phyloP scores from a whole-genome alignment of 1,140 invertebrate genomes.

The Cepaea nemoralis region DNA sequence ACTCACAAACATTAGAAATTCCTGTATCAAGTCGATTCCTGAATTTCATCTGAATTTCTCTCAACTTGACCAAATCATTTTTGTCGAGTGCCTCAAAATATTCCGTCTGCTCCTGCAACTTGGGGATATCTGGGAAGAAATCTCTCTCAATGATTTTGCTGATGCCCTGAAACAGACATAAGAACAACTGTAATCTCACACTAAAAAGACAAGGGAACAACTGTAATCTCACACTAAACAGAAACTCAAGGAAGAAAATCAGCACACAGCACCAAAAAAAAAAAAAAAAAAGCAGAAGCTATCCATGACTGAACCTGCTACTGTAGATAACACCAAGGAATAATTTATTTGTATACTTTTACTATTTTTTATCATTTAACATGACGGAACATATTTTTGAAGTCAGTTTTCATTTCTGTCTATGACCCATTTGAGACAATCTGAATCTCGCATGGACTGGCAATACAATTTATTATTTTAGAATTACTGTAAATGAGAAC shows the following conservation, averaged over 20 bases:
- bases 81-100: slow-evolving; percentile 90
- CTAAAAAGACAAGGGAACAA: slow-evolving; percentile 86
- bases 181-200: not conserved
- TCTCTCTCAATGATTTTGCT: slow-evolving; percentile 96
- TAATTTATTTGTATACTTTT: no score
- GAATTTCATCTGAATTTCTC: slow-evolving; percentile 90
- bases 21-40: slow-evolving; percentile 75
- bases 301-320: no score
- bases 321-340: no score
- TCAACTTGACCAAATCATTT: slow-evolving; percentile 88
- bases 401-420: no score
- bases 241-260: slow-evolving; percentile 78
- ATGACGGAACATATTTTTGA: no score
- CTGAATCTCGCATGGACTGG: no score
- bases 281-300: no score
- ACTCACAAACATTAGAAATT: slow-evolving; percentile 56
- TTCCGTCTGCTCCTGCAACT: slow-evolving; percentile 91
- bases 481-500: no score
- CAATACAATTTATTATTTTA: no score
- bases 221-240: slow-evolving; percentile 96
- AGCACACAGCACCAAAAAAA: no score
- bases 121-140: slow-evolving; percentile 95
- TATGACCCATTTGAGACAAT: no score
- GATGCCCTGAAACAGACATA: slow-evolving; percentile 78
- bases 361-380: no score